phyloP scores from a whole-genome alignment of 92 coral and sea anemone species.

The Porites cylindrica region DNA sequence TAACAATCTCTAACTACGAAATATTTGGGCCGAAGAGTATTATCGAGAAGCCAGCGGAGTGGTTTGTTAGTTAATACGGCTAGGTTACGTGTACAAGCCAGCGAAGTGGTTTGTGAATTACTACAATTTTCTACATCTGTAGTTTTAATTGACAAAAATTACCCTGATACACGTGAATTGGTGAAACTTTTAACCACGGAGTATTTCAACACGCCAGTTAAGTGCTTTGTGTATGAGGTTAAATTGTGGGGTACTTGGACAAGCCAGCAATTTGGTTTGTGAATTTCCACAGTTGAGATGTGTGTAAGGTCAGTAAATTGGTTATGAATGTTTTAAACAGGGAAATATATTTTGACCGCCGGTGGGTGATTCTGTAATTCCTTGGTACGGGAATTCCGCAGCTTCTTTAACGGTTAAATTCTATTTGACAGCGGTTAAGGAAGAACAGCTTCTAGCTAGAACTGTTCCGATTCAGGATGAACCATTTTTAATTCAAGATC shows the following conservation, averaged over 20 bases:
- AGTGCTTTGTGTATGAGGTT: not conserved
- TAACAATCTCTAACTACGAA: not conserved
- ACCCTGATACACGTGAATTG: too few species aligned
- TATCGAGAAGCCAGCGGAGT: conserved; percentile 4
- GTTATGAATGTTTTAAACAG: not conserved
- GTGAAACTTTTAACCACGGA: not conserved
- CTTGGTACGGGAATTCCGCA: too few species aligned
- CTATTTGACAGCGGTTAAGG: not conserved
- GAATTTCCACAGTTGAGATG: not conserved
- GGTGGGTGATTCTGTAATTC: too few species aligned
- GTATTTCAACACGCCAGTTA: not conserved
- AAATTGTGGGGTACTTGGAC: not conserved
- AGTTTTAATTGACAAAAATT: too few species aligned
- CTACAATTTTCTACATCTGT: not conserved
- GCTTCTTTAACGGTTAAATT: too few species aligned
- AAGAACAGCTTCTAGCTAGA: conserved; percentile 11
- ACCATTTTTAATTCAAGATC: conserved; percentile 34
- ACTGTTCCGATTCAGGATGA: not conserved
- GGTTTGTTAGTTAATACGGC: not conserved
- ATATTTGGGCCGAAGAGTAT: not conserved
- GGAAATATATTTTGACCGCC: too few species aligned
- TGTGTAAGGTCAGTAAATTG: not conserved
- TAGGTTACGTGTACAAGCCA: not conserved
- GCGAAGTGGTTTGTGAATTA: conserved; percentile 3
- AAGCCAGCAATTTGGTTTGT: not conserved